Base-by-base conservation (phyloP, 2,113 vertebrate species). In the Phycodurus eques region DNA sequence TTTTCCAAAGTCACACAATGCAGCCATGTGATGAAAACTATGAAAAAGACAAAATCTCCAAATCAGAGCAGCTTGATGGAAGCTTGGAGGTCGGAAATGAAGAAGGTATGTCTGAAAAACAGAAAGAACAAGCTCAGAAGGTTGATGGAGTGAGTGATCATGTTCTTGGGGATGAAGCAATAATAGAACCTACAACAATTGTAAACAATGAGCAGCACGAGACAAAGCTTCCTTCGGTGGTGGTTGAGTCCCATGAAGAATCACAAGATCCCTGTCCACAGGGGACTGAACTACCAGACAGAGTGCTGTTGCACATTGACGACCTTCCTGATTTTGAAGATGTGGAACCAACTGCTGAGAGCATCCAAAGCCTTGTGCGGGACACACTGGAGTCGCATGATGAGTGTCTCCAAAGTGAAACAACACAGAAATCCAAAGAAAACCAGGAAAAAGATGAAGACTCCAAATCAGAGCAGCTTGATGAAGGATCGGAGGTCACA, bases 321-420 rank as follows among this genome's bases (percentile, higher is more conserved):
- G 95, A 98, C 60, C 90, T 97, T 64, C 96, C 96, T 2, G 96
- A 17, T 44, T 19, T 22, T 65, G 20, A 65, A 20, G 42, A 46
- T 46, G 42, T 33, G 1, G 10, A 46, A 65, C 11, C 20, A 65
- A 13, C 10, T 14, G 15, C 9, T 65, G 31, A 35, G 15, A 35
- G 15, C 59, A 61, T 35, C 59, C 42, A 65, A 22, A 44, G 11
- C 8, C 13, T 22, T 65, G 63, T 65, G 39, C 27, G 2, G n/a
- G n/a, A 65, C 20, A 22, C 31, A 27, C 5, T 44, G 42, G 39
- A 65, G 20, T 12, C 12, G 20, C 20, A 46, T 10, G 49, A 68
- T n/a, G 89, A 88, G 39, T 80, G 85, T 19, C 67, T 81, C 20
- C 63, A 44, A 44, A 65, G 11, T 13, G 19, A 65, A 22, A 65